Evolutionary conservation across 2,797 vertebrate species (phyloP), one percentile per base, ranked within the genome.

Genomic region (Microctenopoma lineatum): DNA sequence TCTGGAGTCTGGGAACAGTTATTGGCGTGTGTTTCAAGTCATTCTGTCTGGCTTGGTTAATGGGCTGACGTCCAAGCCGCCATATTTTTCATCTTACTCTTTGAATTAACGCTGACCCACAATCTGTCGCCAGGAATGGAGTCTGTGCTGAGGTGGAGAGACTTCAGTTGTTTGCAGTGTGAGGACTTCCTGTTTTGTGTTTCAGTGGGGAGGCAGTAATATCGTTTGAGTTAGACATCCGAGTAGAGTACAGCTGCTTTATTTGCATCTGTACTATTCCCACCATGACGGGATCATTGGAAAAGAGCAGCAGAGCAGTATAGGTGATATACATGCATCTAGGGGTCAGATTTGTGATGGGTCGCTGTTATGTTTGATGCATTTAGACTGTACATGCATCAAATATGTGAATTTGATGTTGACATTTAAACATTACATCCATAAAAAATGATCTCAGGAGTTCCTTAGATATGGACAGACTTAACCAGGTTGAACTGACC

Each of bases 101-200:
- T 89, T 88, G 67, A 90, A 90, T 91, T 84, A 87, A 79, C 36
- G 54, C 26, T 84, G 87, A 85, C 84, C 81, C 68, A 77, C 73
- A 84, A 83, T 80, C 27, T 16, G 60, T 75, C 68, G 77, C 76
- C 79, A 73, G 74, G 39, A 53, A 42, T 39, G 68, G 58, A 41
- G 18, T 34, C 65, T 53, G 46, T 54, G 66, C 66, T 39, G 42
- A 64, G 29, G 63, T 73, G 79, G 68, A 85, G 42, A 3, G 41
- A 72, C 57, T 80, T 75, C 42, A 81, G 32, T 59, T 45, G 46
- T 26, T 52, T 73, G 61, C 46, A 29, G 46, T 7, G 21, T 21
- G 5, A 47, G 42, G 42, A 29, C 6, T 51, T 59, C 34, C 27
- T 54, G 44, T 59, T 34, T 63, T 60, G 16, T 48, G 47, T 38